Percentiles rank a stretch among this genome's conserved stretches.
Conservation (phyloP, 2,888 invertebrate species). For the Pegoplata infirma region DNA sequence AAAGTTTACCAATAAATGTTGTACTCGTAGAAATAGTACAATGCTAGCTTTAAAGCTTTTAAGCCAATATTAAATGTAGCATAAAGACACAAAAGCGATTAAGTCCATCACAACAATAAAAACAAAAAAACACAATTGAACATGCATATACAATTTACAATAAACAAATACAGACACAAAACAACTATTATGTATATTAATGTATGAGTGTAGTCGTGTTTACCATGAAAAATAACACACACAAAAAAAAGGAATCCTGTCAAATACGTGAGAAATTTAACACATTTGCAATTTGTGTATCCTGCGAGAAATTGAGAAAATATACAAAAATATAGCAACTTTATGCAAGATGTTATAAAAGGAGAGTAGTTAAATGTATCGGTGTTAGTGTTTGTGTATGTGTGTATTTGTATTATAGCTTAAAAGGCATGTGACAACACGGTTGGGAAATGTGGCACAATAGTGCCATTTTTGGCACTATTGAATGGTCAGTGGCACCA, state of each 20-base stretch:
- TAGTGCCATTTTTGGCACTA: too few species aligned
- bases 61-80: slow-evolving; percentile 77
- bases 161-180: slow-evolving; percentile 33
- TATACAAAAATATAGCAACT: background rate
- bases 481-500: too few species aligned
- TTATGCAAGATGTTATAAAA: background rate
- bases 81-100: slow-evolving; percentile 75
- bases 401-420: slow-evolving; percentile 45
- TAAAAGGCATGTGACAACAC: slow-evolving; percentile 68
- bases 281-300: slow-evolving; percentile 69
- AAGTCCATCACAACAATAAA: slow-evolving; percentile 58
- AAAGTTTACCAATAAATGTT: slow-evolving; percentile 59
- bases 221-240: slow-evolving; percentile 58
- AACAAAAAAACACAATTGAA: slow-evolving; percentile 30
- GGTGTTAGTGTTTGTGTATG: background rate
- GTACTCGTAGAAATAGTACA: too few species aligned
- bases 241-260: slow-evolving; percentile 47
- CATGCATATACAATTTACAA: slow-evolving; percentile 37
- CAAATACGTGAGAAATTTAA: slow-evolving; percentile 72
- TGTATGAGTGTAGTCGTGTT: background rate
- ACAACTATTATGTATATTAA: slow-evolving; percentile 52
- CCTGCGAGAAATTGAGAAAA: slow-evolving; percentile 14
- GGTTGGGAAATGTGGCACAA: too few species aligned
- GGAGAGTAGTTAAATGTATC: background rate
- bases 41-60: slow-evolving; percentile 76